These are phyloP conservation scores for Phoebastria nigripes DNA, from an alignment of 2,797 vertebrate species.

Conservation along the genomic window DNA sequence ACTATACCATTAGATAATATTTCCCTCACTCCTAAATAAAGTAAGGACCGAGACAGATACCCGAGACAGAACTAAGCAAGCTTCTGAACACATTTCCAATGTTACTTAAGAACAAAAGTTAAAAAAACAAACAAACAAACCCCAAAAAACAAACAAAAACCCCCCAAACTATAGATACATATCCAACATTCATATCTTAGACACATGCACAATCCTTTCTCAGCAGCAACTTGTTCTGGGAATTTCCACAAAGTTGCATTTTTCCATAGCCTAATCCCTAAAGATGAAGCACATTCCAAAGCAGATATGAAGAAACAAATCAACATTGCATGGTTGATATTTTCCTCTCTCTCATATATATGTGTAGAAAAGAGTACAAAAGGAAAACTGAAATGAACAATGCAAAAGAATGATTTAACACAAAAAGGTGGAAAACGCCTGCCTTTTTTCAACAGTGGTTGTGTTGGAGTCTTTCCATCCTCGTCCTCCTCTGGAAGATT, in stretches of 20 bases:
- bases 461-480: slow-evolving; percentile 90
- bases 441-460: slow-evolving; percentile 99
- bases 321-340: not conserved
- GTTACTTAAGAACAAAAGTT: not conserved
- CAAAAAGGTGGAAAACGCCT: slow-evolving; percentile 86
- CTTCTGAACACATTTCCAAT: not conserved
- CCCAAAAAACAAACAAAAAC: too few relatives aligned
- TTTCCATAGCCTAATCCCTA: not conserved
- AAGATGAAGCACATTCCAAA: not conserved
- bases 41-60: not conserved
- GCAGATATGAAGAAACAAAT: not conserved
- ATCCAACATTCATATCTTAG: not conserved
- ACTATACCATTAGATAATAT: not conserved
- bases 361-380: slow-evolving; percentile 49
- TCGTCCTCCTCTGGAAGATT: slow-evolving; percentile 91
- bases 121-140: not conserved
- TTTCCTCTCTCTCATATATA: not conserved
- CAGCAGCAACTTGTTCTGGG: not conserved
- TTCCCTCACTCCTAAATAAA: not conserved
- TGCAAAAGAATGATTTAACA: slow-evolving; percentile 70
- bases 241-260: not conserved
- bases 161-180: too few relatives aligned
- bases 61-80: not conserved
- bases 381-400: slow-evolving; percentile 58
- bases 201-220: not conserved